phyloP scores from a whole-genome alignment of 2,113 vertebrate genomes.

The Laterallus jamaicensis region DNA sequence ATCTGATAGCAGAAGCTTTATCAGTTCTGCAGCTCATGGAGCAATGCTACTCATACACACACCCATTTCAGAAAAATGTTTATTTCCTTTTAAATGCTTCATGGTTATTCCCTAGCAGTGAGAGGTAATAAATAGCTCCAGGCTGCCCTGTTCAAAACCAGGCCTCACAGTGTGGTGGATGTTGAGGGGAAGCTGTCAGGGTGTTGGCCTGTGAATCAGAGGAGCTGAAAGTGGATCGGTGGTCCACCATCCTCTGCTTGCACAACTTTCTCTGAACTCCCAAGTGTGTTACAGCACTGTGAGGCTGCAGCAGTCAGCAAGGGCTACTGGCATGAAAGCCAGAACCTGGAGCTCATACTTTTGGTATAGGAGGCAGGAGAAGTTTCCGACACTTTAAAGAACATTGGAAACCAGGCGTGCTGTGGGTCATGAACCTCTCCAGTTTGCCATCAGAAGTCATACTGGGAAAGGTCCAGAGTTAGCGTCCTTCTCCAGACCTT shows the following conservation, averaged over 20 bases:
- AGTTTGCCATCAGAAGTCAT: background rate
- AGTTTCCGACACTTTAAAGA: background rate
- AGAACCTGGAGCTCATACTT: background rate
- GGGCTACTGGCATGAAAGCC: background rate
- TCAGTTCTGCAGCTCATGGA: too few species aligned
- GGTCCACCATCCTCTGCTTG: background rate
- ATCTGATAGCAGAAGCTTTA: background rate
- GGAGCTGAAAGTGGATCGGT: background rate
- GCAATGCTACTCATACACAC: too few species aligned
- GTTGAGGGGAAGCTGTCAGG: background rate
- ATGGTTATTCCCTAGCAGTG: background rate
- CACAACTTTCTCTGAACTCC: fast-evolving
- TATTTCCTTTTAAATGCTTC: background rate
- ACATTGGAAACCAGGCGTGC: background rate
- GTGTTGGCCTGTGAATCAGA: background rate
- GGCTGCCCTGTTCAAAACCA: background rate
- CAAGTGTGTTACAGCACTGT: background rate
- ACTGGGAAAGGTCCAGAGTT: background rate
- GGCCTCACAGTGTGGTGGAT: background rate
- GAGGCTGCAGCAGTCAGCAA: background rate
- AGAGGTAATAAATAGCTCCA: background rate
- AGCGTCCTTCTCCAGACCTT: background rate
- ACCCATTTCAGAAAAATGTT: too few species aligned
- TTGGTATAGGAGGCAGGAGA: background rate
- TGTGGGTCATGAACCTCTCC: background rate